A percentile compares a stretch with the other conserved stretches of the same genome.
These are phyloP conservation scores for Formica selysi DNA, from an alignment of 1,140 invertebrate genomes.

Conservation along the genomic window DNA sequence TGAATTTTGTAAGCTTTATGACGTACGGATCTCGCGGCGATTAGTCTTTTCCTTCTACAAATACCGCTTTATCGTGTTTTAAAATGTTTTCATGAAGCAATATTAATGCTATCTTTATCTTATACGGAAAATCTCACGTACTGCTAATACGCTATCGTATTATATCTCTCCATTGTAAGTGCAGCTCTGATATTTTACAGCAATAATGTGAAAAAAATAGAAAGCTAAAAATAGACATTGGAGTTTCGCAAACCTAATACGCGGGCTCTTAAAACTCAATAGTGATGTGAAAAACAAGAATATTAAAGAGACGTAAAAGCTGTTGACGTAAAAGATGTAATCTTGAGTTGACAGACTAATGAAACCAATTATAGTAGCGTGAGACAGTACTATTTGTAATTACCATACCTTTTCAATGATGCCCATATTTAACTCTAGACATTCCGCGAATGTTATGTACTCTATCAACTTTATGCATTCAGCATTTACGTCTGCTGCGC, in stretches of 20 bases:
- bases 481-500: neutral
- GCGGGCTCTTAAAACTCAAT: neutral
- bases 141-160: neutral
- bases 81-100: neutral
- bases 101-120: neutral
- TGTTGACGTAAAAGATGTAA: neutral
- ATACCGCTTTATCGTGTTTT: neutral
- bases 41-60: neutral
- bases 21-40: neutral
- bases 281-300: neutral
- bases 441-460: neutral
- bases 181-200: neutral
- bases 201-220: neutral
- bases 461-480: neutral
- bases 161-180: neutral
- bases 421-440: constrained; percentile 2
- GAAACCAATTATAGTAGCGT: neutral
- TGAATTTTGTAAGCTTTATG: neutral
- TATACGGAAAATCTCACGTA: neutral
- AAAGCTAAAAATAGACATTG: neutral
- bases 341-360: neutral
- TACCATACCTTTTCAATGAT: neutral
- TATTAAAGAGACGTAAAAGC: neutral
- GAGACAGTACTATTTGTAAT: neutral
- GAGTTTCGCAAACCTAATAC: neutral